Evolutionary conservation across 2,888 invertebrate species (phyloP).

Genomic region (Nomada lathburiana): DNA sequence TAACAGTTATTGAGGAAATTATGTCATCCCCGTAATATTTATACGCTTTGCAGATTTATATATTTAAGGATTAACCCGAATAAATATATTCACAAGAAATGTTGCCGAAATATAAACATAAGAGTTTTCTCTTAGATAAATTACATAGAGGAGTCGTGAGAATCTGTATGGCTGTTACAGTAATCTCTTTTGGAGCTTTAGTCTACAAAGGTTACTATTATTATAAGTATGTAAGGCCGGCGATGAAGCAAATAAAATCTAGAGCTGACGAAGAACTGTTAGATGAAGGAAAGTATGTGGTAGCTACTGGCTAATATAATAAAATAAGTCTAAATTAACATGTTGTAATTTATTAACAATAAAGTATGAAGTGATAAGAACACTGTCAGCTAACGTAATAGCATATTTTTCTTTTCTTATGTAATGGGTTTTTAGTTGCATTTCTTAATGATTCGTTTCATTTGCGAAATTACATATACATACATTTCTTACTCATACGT

Average conservation of each 20-base stretch:
- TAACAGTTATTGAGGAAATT: background rate
- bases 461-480: conserved; percentile 44
- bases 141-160: conserved; percentile 85
- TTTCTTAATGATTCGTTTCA: conserved; percentile 28
- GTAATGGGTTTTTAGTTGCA: background rate
- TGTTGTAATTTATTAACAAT: conserved; percentile 13
- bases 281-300: conserved; percentile 83
- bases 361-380: background rate
- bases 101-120: conserved; percentile 40
- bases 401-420: background rate
- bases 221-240: conserved; percentile 84
- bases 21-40: background rate
- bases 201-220: conserved; percentile 85
- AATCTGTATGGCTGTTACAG: conserved; percentile 85
- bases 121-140: conserved; percentile 83
- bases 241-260: conserved; percentile 77
- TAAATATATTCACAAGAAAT: conserved; percentile 13
- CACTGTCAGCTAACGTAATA: background rate
- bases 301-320: background rate
- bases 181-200: conserved; percentile 82
- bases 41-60: background rate
- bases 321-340: background rate
- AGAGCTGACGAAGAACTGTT: conserved; percentile 84
- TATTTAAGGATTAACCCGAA: background rate
- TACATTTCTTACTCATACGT: conserved; percentile 21